phyloP scores from a whole-genome alignment of 2,797 vertebrate genomes.

The Takifugu ocellatus region DNA sequence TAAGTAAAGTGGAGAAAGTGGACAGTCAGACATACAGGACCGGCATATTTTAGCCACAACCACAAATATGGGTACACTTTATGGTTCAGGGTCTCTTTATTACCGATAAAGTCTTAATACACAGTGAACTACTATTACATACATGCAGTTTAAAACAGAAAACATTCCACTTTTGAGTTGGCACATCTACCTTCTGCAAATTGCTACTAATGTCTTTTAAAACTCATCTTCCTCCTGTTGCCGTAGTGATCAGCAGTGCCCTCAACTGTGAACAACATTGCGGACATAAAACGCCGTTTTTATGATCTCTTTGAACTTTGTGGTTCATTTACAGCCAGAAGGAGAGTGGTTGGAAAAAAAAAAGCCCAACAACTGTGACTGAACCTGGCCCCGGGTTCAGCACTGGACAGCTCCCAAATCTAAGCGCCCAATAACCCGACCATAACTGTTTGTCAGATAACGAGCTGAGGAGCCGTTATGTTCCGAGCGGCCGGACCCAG shows the following conservation, averaged over 20 bases:
- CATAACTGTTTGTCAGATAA: conserved; percentile 19
- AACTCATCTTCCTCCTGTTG: too few relatives aligned
- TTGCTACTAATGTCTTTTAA: too few relatives aligned
- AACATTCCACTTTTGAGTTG: too few relatives aligned
- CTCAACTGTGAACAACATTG: conserved; percentile 16
- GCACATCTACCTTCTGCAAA: too few relatives aligned
- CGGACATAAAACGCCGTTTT: conserved; percentile 23
- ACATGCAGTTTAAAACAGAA: too few relatives aligned
- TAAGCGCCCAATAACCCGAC: conserved; percentile 8
- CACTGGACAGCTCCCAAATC: conserved; percentile 71
- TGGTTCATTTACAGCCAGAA: conserved; percentile 24
- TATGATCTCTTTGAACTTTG: conserved; percentile 43
- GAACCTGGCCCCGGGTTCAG: conserved; percentile 54
- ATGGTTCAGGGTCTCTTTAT: too few relatives aligned
- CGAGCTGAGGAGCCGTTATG: conserved; percentile 13
- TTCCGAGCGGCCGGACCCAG: conserved; percentile 23
- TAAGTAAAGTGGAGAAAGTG: too few relatives aligned
- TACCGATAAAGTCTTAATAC: too few relatives aligned
- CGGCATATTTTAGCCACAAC: too few relatives aligned
- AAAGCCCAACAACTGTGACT: conserved; percentile 16
- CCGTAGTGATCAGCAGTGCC: conserved; percentile 1
- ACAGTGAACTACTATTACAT: too few relatives aligned
- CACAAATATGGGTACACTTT: too few relatives aligned
- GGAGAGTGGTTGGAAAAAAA: conserved; percentile 38
- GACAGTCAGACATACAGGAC: too few relatives aligned